A percentile compares a stretch with the other conserved stretches of the same genome.
Evolutionary conservation across 37 sponge, comb jelly and placozoan genomes (phyloP).

Genomic region (Petrosia ficiformis): DNA sequence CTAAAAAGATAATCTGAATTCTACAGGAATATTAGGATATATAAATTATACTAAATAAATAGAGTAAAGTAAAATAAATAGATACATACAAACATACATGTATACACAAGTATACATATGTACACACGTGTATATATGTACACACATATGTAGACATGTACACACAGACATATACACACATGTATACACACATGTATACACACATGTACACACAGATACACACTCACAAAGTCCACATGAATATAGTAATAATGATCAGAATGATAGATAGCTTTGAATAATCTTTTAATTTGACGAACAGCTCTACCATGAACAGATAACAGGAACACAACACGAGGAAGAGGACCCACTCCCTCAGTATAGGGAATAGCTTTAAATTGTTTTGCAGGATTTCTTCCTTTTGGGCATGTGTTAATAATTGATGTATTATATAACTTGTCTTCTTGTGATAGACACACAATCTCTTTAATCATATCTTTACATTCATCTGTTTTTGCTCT

Average conservation of each 20-base stretch:
- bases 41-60: no score
- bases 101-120: not conserved
- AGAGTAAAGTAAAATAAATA: not conserved
- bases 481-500: slow-evolving; percentile 72
- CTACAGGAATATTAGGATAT: slow-evolving; percentile 34
- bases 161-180: no score
- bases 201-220: no score
- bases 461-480: slow-evolving; percentile 52
- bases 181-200: no score
- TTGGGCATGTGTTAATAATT: slow-evolving; percentile 58
- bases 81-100: not conserved
- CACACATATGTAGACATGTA: no score
- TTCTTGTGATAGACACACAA: slow-evolving; percentile 53
- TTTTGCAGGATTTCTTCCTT: slow-evolving; percentile 42
- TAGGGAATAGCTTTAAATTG: slow-evolving; percentile 22
- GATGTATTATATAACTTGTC: slow-evolving; percentile 51
- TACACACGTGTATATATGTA: slow-evolving; percentile 5
- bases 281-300: slow-evolving; percentile 71
- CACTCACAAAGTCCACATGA: slow-evolving; percentile 84
- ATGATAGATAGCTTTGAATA: slow-evolving; percentile 92
- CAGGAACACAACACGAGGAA: slow-evolving; percentile 61
- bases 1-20: slow-evolving; percentile 77
- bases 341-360: not conserved
- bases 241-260: slow-evolving; percentile 83
- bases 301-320: slow-evolving; percentile 87